Evolutionary conservation across 2,113 vertebrate genomes (phyloP).

Genomic region (Ellobius talpinus): DNA sequence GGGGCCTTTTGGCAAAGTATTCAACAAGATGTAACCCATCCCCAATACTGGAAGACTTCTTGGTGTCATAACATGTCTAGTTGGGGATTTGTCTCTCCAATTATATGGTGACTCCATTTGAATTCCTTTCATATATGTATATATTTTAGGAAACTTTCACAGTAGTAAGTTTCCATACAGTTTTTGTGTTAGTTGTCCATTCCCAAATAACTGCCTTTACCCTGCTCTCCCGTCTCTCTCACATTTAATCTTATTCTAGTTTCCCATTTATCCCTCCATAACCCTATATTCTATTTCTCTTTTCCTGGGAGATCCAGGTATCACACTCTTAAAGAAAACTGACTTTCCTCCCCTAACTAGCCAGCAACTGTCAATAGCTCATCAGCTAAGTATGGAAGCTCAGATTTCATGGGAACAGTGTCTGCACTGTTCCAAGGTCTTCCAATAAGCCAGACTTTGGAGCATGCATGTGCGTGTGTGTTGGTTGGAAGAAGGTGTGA

Average conservation of each 20-base stretch:
- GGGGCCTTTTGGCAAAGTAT: not conserved
- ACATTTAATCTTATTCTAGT: not conserved
- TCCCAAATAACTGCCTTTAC: not conserved
- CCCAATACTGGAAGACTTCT: not conserved
- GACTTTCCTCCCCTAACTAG: not conserved
- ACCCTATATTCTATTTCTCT: not conserved
- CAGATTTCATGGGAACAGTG: not conserved
- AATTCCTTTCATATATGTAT: too few relatives aligned
- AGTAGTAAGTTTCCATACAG: not conserved
- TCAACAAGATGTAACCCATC: not conserved
- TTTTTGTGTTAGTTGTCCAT: not conserved
- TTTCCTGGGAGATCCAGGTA: not conserved
- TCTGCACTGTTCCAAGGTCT: not conserved
- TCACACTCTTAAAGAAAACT: not conserved
- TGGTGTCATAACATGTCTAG: not conserved
- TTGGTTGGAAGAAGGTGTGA: not conserved
- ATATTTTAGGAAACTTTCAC: not conserved
- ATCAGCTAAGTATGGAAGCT: not conserved
- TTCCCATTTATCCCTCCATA: not conserved
- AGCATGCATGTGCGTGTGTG: not conserved
- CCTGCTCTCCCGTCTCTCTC: not conserved
- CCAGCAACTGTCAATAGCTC: not conserved
- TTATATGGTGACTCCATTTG: not conserved
- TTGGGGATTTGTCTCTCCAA: not conserved
- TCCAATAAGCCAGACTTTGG: not conserved